Conservation (phyloP, 1,140 invertebrate species). For the Oryctes rhinoceros region DNA sequence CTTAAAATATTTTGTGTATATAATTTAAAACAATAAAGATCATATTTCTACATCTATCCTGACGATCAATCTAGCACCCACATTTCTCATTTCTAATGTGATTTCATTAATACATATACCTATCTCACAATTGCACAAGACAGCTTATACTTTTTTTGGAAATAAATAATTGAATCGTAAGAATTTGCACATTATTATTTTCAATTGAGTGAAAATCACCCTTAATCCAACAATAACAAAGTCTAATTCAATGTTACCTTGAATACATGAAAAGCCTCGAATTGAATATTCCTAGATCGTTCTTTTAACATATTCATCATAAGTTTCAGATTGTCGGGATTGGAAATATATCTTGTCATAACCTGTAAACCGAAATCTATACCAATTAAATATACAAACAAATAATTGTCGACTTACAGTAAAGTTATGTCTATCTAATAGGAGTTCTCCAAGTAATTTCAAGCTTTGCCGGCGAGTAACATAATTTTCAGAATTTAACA, state of each 20-base stretch:
- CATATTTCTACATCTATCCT: too few relatives aligned
- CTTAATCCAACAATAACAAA: too few relatives aligned
- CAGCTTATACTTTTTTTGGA: too few relatives aligned
- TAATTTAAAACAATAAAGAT: too few relatives aligned
- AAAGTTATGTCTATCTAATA: conserved; percentile 99
- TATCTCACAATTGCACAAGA: too few relatives aligned
- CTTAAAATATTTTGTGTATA: too few relatives aligned
- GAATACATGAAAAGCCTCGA: conserved; percentile 99
- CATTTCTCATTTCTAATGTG: too few relatives aligned
- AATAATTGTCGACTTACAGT: conserved; percentile 72
- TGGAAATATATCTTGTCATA: conserved; percentile 99
- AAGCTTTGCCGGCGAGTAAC: conserved; percentile 96
- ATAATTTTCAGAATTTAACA: conserved; percentile 99
- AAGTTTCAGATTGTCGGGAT: conserved; percentile 98
- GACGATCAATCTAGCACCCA: too few relatives aligned
- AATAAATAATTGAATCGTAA: too few relatives aligned
- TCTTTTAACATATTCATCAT: conserved; percentile 99
- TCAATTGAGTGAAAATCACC: too few relatives aligned
- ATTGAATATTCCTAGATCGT: conserved; percentile 99
- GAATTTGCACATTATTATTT: too few relatives aligned
- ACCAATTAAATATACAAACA: background rate
- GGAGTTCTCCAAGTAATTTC: conserved; percentile 95
- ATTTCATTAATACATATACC: too few relatives aligned
- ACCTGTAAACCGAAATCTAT: conserved; percentile 67
- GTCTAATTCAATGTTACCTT: conserved; percentile 74